Base-by-base conservation (phyloP, 1,140 invertebrate species). In the Calephelis nemesis region DNA sequence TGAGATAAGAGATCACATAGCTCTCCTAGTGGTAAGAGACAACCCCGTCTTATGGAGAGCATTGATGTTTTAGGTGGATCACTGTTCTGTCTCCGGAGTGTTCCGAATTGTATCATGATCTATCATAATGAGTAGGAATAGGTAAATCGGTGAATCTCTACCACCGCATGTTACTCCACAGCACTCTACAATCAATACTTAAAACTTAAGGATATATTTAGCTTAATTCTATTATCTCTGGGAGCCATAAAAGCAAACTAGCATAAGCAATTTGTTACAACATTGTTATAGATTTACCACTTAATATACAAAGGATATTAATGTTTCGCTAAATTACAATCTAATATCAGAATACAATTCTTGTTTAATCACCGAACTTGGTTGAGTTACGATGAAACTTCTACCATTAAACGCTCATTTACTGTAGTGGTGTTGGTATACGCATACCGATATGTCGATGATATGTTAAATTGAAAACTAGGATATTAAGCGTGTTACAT, bases 381-480 rank as follows among this genome's bases (percentile, higher is more conserved):
- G 47, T 62, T 66, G 69, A 70, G 63, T 70, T 70, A 66, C 69
- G 58, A 52, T 65, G 64, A 63, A 66, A 70, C 64, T 70, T 70
- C 47, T 39, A 70, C 65, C 64, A 70, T 70, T 65, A 63, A 67
- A 70, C 65, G 64, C 64, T 70, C 69, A 70, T 70, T 70, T 62
- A 58, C 45, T n/a, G 11, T 60, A 66, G 65, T 66, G 65, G 58
- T 47, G 65, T 13, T 1, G 8, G 6, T 30, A 19, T 15, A 19
- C n/a, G 12, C 1, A 45, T 58, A 58, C 47, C 65, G 65, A 66
- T 66, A 60, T 54, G 42, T n/a, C 10, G 6, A n/a, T 4, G n/a
- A 5, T 11, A 50, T 0, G 6, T 15, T 7, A 13, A 40, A 50
- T 39, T n/a, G 0, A n/a, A 7, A 10, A 11, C 45, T 30, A 15